Percentiles rank a stretch among this genome's conserved stretches.
Evolutionary conservation across 2,113 vertebrate species (phyloP).

Genomic region (Sprattus sprattus): DNA sequence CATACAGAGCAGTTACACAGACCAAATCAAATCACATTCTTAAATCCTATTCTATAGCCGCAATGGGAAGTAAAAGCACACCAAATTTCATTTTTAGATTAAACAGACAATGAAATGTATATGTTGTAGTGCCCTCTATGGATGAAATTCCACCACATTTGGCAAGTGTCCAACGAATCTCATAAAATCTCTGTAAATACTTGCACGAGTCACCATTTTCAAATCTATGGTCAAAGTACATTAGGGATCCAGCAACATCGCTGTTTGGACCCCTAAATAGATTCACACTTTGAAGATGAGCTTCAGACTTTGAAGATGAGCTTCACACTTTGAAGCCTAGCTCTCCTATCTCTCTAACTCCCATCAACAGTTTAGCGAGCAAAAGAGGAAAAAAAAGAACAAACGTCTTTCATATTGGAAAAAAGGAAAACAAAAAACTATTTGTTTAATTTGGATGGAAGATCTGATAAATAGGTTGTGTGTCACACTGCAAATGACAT

Average conservation of each 20-base stretch:
- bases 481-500: slow-evolving; percentile 30
- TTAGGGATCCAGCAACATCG: no score
- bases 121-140: no score
- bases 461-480: slow-evolving; percentile 26
- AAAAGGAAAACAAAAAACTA: not conserved
- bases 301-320: slow-evolving; percentile 9
- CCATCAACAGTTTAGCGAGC: not conserved
- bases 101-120: no score
- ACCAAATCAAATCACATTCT: not conserved
- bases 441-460: slow-evolving; percentile 24
- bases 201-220: no score
- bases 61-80: no score
- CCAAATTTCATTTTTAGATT: no score
- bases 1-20: not conserved
- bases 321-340: not conserved
- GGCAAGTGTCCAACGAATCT: no score
- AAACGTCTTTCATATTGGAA: not conserved
- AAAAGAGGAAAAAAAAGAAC: not conserved
- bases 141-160: no score
- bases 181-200: no score
- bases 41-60: not conserved
- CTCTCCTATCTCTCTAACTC: not conserved
- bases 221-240: no score
- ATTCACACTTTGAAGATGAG: not conserved
- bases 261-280: not conserved